phyloP scores from a whole-genome alignment of 1,140 invertebrate species.

The Melitaea cinxia region DNA sequence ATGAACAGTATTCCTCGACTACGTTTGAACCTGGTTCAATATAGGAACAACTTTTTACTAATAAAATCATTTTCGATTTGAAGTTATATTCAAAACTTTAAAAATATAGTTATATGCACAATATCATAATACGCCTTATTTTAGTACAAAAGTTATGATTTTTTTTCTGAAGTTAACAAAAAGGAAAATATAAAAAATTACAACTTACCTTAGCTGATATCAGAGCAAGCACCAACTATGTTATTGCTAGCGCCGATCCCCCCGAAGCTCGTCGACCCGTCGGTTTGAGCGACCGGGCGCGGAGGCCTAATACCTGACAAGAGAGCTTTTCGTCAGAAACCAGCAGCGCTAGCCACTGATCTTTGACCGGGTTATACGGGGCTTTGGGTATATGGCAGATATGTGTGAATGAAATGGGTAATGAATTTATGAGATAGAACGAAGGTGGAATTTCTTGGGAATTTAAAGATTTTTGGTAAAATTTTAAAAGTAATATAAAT shows the following conservation, averaged over 20 bases:
- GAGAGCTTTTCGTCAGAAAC: constrained; percentile 57
- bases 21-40: too few relatives aligned
- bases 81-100: too few relatives aligned
- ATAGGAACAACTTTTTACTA: too few relatives aligned
- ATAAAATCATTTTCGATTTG: too few relatives aligned
- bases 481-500: not conserved
- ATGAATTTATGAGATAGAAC: not conserved
- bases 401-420: not conserved
- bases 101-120: too few relatives aligned
- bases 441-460: not conserved
- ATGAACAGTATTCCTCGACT: too few relatives aligned
- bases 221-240: constrained; percentile 62
- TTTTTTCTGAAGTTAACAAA: not conserved
- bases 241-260: constrained; percentile 68
- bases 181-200: not conserved
- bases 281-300: constrained; percentile 74
- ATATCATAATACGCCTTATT: too few relatives aligned
- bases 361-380: constrained; percentile 28
- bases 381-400: not conserved
- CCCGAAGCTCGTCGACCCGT: constrained; percentile 68
- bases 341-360: constrained; percentile 48
- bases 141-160: not conserved
- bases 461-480: not conserved
- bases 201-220: constrained; percentile 63
- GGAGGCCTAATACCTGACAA: constrained; percentile 76